A percentile compares a stretch with the other conserved stretches of the same genome.
Evolutionary conservation across 2,797 vertebrate genomes (phyloP).

Genomic region (Anguilla obscura): DNA sequence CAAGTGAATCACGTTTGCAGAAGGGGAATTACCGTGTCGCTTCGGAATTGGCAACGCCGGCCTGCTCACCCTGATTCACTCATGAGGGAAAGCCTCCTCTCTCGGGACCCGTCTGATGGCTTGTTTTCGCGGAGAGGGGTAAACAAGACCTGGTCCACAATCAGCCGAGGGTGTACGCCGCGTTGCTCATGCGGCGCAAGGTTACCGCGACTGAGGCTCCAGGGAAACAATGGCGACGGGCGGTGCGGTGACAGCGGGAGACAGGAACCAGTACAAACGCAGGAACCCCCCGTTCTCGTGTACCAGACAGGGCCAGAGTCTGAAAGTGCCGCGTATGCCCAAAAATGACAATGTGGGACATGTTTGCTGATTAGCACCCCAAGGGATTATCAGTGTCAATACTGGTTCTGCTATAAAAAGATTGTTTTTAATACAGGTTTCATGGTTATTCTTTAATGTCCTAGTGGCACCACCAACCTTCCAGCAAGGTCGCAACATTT

Average conservation of each 20-base stretch:
- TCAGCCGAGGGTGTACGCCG: slow-evolving; percentile 29
- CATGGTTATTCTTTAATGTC: not conserved
- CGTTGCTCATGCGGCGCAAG: slow-evolving; percentile 28
- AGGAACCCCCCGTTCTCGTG: slow-evolving; percentile 71
- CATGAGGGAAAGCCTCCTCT: slow-evolving; percentile 22
- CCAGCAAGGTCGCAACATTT: not conserved
- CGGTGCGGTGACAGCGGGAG: slow-evolving; percentile 75
- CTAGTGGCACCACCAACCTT: not conserved
- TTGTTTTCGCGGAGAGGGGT: slow-evolving; percentile 18
- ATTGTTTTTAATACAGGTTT: not conserved
- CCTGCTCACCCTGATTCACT: slow-evolving; percentile 22
- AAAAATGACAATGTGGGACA: slow-evolving; percentile 18
- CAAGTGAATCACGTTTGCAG: not conserved
- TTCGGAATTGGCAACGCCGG: not conserved
- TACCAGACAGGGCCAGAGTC: slow-evolving; percentile 63
- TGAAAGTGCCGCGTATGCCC: slow-evolving; percentile 42
- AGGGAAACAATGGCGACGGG: slow-evolving; percentile 77
- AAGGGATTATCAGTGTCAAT: slow-evolving; percentile 16
- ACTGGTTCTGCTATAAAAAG: not conserved
- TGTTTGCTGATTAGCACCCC: slow-evolving; percentile 26
- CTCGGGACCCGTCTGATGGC: slow-evolving; percentile 11
- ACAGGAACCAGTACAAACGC: slow-evolving; percentile 83
- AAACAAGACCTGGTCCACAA: slow-evolving; percentile 31
- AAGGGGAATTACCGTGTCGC: not conserved
- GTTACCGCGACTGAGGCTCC: slow-evolving; percentile 52